Evolutionary conservation across 2,113 vertebrate genomes (phyloP).

Genomic region (Marmota monax): DNA sequence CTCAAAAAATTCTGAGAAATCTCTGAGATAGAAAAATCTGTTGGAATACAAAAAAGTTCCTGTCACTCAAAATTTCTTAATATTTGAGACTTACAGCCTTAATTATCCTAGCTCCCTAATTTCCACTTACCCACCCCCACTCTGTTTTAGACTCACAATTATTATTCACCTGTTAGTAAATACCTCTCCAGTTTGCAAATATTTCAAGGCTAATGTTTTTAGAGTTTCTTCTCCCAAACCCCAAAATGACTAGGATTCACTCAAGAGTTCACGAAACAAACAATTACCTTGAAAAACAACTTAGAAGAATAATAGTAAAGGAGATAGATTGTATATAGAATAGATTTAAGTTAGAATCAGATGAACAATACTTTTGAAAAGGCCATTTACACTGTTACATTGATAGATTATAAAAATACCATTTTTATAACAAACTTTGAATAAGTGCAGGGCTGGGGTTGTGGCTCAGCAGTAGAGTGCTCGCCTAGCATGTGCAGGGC

Average conservation of each 20-base stretch:
- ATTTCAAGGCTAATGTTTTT: conserved; percentile 26
- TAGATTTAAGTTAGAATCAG: background rate
- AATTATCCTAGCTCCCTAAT: background rate
- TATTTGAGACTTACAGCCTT: conserved; percentile 4
- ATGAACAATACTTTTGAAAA: conserved; percentile 27
- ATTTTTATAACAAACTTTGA: background rate
- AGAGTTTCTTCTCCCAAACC: background rate
- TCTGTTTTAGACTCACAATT: background rate
- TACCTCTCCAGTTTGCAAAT: background rate
- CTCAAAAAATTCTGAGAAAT: conserved; percentile 13
- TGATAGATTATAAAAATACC: background rate
- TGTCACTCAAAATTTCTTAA: conserved; percentile 17
- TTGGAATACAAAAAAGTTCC: conserved; percentile 43
- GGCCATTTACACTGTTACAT: background rate
- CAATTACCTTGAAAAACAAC: conserved; percentile 31
- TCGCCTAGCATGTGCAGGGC: too few relatives aligned
- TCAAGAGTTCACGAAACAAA: conserved; percentile 26
- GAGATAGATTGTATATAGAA: background rate
- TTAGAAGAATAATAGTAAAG: conserved; percentile 23
- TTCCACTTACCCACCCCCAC: background rate
- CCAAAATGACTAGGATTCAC: background rate
- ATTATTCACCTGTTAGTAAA: background rate
- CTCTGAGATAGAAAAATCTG: background rate
- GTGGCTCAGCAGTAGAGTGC: too few relatives aligned
- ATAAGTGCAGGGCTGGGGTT: background rate